Percentiles rank a stretch among this genome's conserved stretches.
These are phyloP conservation scores for Discoglossus pictus DNA, from an alignment of 2,797 vertebrate species.

Conservation along the genomic window DNA sequence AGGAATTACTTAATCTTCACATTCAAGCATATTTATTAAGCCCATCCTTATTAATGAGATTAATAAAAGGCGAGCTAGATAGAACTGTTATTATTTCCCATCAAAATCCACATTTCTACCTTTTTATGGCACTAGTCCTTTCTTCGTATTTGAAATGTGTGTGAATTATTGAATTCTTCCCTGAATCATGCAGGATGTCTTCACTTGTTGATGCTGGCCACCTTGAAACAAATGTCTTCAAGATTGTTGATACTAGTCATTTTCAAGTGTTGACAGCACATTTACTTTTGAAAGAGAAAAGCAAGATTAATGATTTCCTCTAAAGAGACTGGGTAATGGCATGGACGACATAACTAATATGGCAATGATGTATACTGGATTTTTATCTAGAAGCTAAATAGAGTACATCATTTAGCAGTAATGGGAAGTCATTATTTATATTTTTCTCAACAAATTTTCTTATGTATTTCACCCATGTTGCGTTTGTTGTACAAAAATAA, in stretches of 20 bases:
- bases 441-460: conserved; percentile 9
- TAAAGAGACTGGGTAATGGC: conserved; percentile 11
- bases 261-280: conserved; percentile 38
- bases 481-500: background rate
- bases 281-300: conserved; percentile 28
- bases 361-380: conserved; percentile 32
- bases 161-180: background rate
- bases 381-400: conserved; percentile 16
- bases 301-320: conserved; percentile 43
- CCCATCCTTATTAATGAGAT: too few species aligned
- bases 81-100: too few species aligned
- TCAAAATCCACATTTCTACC: too few species aligned
- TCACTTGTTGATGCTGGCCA: conserved; percentile 15
- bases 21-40: too few species aligned
- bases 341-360: conserved; percentile 30
- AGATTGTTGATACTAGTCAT: conserved; percentile 43
- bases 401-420: conserved; percentile 25
- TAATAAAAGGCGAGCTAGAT: too few species aligned
- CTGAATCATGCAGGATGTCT: conserved; percentile 10
- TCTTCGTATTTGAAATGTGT: too few species aligned
- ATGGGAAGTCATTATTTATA: conserved; percentile 24
- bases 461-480: conserved; percentile 24
- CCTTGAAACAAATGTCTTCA: conserved; percentile 43
- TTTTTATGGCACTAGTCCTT: too few species aligned
- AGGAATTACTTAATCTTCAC: too few species aligned